phyloP scores from a whole-genome alignment of 2,888 invertebrate genomes.

The Candidula unifasciata region DNA sequence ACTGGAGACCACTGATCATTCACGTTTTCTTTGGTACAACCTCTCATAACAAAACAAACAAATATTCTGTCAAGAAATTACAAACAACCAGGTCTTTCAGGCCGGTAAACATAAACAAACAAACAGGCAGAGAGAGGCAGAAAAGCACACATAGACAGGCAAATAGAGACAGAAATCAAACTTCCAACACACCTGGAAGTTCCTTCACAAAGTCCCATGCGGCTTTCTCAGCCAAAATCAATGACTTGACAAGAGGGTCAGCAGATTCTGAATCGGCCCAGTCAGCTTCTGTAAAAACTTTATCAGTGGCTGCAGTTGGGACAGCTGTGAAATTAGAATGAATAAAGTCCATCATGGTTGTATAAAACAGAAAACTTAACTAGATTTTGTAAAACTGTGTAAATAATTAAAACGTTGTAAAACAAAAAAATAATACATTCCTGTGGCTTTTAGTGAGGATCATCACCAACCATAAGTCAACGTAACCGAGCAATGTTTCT shows the following conservation, averaged over 20 bases:
- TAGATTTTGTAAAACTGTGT: too few species aligned
- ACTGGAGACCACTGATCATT: too few species aligned
- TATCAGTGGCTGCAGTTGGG: slow-evolving; percentile 67
- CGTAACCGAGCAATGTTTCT: too few species aligned
- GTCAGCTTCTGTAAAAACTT: slow-evolving; percentile 77
- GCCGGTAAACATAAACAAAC: too few species aligned
- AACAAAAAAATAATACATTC: too few species aligned
- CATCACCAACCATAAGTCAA: too few species aligned
- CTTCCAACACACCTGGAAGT: slow-evolving; percentile 72
- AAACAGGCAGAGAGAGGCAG: neutral
- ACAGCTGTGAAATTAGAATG: slow-evolving; percentile 46
- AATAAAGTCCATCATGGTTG: neutral
- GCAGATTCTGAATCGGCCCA: slow-evolving; percentile 77
- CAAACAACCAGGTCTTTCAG: too few species aligned
- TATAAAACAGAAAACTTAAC: neutral
- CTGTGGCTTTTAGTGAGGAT: too few species aligned
- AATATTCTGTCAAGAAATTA: too few species aligned
- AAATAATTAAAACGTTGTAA: too few species aligned
- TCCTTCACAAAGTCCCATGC: slow-evolving; percentile 81
- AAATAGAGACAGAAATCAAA: neutral
- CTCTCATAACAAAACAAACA: too few species aligned
- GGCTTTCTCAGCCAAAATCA: slow-evolving; percentile 80
- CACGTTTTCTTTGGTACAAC: too few species aligned
- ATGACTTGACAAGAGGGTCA: slow-evolving; percentile 78
- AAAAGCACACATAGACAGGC: neutral